These are phyloP conservation scores for Lamellibrachia satsuma DNA, from an alignment of 2,888 invertebrate genomes.

Conservation along the genomic window DNA sequence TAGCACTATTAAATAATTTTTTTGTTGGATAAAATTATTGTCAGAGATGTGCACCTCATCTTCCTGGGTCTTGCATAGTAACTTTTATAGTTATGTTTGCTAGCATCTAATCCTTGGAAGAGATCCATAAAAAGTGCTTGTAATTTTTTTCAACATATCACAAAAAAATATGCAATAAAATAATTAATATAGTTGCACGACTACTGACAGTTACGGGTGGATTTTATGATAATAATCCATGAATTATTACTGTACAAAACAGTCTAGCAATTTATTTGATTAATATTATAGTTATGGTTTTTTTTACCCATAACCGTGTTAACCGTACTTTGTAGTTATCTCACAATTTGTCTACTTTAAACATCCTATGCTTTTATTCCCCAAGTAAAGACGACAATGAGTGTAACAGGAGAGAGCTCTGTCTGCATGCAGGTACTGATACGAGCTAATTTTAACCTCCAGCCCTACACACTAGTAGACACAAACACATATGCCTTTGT, in stretches of 20 bases:
- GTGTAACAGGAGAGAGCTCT: neutral
- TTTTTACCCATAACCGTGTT: neutral
- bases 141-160: neutral
- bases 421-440: neutral
- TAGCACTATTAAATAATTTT: neutral
- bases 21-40: neutral
- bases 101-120: neutral
- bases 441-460: neutral
- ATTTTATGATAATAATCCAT: too few species aligned
- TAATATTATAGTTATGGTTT: neutral
- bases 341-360: neutral
- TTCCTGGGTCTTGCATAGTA: too few species aligned
- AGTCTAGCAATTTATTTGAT: neutral
- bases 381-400: neutral
- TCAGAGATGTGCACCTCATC: too few species aligned
- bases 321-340: neutral
- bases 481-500: neutral
- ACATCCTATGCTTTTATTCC: neutral
- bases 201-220: neutral
- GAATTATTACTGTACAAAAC: neutral
- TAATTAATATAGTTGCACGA: neutral
- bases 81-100: neutral
- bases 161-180: neutral
- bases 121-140: neutral
- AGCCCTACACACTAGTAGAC: neutral